phyloP scores from a whole-genome alignment of 2,113 vertebrate genomes.

The Zeus faber region DNA sequence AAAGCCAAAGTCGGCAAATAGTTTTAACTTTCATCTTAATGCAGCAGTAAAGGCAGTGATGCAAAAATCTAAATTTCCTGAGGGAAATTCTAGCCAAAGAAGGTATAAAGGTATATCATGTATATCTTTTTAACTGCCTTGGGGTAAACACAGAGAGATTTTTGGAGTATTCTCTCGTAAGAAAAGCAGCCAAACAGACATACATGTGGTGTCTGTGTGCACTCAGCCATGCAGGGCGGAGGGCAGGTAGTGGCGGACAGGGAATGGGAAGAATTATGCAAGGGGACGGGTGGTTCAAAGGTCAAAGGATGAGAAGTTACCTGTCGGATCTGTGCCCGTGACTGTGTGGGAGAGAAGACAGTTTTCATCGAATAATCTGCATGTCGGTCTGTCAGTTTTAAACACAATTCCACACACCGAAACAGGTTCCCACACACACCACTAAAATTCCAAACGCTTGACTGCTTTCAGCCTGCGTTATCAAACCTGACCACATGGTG shows the following conservation, averaged over 20 bases:
- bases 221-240: conserved; percentile 44
- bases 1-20: no score
- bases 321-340: conserved; percentile 98
- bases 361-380: no score
- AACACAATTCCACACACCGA: no score
- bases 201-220: not conserved
- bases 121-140: no score
- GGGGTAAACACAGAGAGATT: no score
- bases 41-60: no score
- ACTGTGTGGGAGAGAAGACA: conserved; percentile 84
- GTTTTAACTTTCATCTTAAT: no score
- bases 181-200: no score
- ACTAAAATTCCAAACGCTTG: not conserved
- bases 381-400: conserved; percentile 5
- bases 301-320: conserved; percentile 73
- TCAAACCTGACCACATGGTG: conserved; percentile 32
- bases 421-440: not conserved
- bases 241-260: conserved; percentile 14
- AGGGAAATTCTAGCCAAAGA: no score
- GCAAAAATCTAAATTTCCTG: no score
- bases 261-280: conserved; percentile 5
- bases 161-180: no score
- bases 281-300: not conserved
- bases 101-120: no score
- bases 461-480: not conserved